Evolutionary conservation across 2,888 invertebrate genomes (phyloP), one percentile per base, ranked within the genome.

Genomic region (Macrosiphum euphorbiae): DNA sequence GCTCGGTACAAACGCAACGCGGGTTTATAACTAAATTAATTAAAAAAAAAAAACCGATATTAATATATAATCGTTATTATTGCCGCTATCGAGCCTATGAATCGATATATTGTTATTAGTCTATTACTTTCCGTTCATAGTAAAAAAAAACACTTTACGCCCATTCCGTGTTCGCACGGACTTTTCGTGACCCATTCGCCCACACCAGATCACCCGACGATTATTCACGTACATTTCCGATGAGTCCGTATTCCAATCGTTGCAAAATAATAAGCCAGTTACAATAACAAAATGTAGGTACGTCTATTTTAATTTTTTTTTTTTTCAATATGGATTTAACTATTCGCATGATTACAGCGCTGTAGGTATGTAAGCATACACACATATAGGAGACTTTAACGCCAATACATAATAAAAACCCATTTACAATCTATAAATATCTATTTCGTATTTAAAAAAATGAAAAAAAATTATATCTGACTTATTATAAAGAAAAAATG

Each of bases 11-110:
- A 88, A 88, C 44, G 84, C 88, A 41, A 88, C 61, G 78, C 94
- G 85, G 67, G 90, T 94, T 67, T 94, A 94, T 94, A 94, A 94
- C 94, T 94, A 94, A 94, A 94, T 94, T 94, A 94, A 94, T 94
- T 94, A 94, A 94, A 92, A 86, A 58, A 86, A 91, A 52, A 92
- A 52, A 88, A 28, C n/a, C 47, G 87, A 88, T 92, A 92, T 94
- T 90, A 89, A 50, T 94, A 50, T 93, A 93, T 90, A 58, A 94
- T 94, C 50, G 50, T 94, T 90, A 85, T 93, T 89, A 94, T 94
- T 90, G 61, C 90, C 50, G 90, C 86, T 94, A 94, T 94, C 90
- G 89, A 90, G 85, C 84, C 85, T 94, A 94, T 24, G 58, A 41
- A 93, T 93, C 93, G 90, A 90, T 93, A 93, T 94, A 90, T 90